phyloP scores from a whole-genome alignment of 2,113 vertebrate species.

The Ardeotis arabs region DNA sequence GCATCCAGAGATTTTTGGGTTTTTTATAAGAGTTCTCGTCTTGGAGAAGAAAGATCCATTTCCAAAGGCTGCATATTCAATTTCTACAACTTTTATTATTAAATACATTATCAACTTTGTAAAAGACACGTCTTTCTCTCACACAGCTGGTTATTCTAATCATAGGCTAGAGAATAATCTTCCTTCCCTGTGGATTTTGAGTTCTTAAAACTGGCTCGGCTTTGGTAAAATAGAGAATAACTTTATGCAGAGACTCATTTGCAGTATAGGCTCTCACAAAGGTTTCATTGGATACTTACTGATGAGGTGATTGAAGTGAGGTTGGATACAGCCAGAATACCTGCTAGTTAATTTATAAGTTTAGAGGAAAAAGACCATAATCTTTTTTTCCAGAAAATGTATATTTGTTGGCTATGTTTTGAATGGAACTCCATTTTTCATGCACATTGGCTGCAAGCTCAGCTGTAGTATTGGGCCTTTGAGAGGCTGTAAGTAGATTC shows the following conservation, averaged over 20 bases:
- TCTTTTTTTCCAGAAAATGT: neutral
- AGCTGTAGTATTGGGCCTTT: neutral
- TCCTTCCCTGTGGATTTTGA: neutral
- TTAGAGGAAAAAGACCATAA: neutral
- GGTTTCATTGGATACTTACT: neutral
- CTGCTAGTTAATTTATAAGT: neutral
- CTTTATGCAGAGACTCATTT: neutral
- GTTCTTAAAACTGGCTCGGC: neutral
- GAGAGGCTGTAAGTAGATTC: neutral
- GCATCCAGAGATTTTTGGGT: neutral
- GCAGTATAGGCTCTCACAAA: neutral
- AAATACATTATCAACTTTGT: neutral
- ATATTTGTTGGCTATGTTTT: neutral
- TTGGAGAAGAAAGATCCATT: neutral
- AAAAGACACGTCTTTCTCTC: neutral
- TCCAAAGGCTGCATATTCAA: neutral
- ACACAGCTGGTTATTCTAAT: neutral
- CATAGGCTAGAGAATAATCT: neutral
- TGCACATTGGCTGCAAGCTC: neutral
- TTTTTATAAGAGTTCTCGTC: neutral
- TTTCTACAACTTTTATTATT: neutral
- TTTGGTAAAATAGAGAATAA: neutral
- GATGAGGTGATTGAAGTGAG: neutral
- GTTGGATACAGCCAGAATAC: neutral
- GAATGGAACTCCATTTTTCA: neutral